Percentiles rank a stretch among this genome's conserved stretches.
Conservation (phyloP, 2,797 vertebrate genomes). For the Sebastolobus altivelis region DNA sequence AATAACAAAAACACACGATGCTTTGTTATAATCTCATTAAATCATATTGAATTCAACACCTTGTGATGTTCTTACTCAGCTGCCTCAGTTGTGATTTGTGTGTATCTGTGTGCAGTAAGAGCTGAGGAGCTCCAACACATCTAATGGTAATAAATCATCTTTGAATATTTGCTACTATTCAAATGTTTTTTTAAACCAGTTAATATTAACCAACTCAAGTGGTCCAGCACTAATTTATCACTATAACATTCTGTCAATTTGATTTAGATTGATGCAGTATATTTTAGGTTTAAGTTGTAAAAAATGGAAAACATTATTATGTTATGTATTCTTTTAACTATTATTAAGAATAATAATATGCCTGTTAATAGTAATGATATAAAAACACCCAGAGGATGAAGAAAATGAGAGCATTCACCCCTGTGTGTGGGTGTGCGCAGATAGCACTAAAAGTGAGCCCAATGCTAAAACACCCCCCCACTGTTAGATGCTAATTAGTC, state of each 20-base stretch:
- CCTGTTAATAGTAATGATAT: background rate
- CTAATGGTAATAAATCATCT: background rate
- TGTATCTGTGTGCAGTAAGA: background rate
- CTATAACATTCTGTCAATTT: background rate
- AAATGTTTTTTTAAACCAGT: background rate
- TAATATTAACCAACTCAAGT: background rate
- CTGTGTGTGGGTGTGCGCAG: slow-evolving; percentile 17
- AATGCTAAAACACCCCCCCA: slow-evolving; percentile 63
- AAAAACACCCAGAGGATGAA: background rate
- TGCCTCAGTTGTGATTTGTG: slow-evolving; percentile 14
- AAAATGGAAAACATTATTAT: background rate
- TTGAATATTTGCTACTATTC: background rate
- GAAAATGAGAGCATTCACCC: background rate
- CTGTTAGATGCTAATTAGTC: slow-evolving; percentile 82
- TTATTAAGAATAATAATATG: background rate
- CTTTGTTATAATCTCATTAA: slow-evolving; percentile 60
- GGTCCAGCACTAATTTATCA: background rate
- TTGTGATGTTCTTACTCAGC: slow-evolving; percentile 31
- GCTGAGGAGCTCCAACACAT: background rate
- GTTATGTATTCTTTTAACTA: background rate
- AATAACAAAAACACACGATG: slow-evolving; percentile 23
- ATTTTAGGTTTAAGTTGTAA: background rate
- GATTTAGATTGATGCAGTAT: background rate
- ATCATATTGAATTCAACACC: slow-evolving; percentile 42
- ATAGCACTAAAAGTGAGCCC: slow-evolving; percentile 77